phyloP scores from a whole-genome alignment of 2,888 invertebrate species.

The Xylota sylvarum region DNA sequence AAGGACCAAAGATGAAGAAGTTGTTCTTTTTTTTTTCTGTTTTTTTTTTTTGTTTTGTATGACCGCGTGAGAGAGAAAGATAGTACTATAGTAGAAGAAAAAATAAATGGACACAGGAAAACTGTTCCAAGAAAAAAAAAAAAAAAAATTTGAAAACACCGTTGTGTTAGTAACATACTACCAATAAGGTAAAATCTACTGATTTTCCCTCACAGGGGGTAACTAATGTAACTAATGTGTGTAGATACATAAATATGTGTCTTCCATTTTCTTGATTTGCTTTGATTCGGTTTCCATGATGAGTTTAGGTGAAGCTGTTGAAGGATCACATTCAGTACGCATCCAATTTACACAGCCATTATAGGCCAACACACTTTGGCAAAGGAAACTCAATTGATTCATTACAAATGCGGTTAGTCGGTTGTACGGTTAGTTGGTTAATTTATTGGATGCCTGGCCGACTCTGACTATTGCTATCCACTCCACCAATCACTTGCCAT shows the following conservation, averaged over 20 bases:
- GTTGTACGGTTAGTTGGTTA: slow-evolving; percentile 69
- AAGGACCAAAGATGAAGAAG: slow-evolving; percentile 28
- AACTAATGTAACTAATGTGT: not conserved
- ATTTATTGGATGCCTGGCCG: slow-evolving; percentile 60
- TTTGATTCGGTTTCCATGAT: slow-evolving; percentile 53
- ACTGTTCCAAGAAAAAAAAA: not conserved
- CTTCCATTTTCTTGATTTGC: slow-evolving; percentile 33
- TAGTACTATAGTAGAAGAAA: not conserved
- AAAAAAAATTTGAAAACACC: too few relatives aligned
- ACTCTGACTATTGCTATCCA: not conserved
- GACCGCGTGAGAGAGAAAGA: not conserved
- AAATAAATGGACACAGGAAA: not conserved
- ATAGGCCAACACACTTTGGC: slow-evolving; percentile 31
- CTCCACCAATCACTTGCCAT: not conserved
- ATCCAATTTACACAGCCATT: slow-evolving; percentile 11
- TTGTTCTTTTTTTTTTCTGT: slow-evolving; percentile 32
- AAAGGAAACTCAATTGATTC: slow-evolving; percentile 71
- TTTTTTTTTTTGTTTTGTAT: too few relatives aligned
- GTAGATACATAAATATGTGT: too few relatives aligned
- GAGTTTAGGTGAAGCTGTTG: slow-evolving; percentile 30
- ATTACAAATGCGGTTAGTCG: slow-evolving; percentile 71
- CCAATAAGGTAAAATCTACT: not conserved
- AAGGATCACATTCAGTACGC: slow-evolving; percentile 35
- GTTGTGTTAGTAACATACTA: not conserved
- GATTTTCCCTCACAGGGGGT: not conserved